A percentile compares a stretch with the other conserved stretches of the same genome.
Evolutionary conservation across 2,797 vertebrate genomes (phyloP).

Genomic region (Takifugu ocellatus): DNA sequence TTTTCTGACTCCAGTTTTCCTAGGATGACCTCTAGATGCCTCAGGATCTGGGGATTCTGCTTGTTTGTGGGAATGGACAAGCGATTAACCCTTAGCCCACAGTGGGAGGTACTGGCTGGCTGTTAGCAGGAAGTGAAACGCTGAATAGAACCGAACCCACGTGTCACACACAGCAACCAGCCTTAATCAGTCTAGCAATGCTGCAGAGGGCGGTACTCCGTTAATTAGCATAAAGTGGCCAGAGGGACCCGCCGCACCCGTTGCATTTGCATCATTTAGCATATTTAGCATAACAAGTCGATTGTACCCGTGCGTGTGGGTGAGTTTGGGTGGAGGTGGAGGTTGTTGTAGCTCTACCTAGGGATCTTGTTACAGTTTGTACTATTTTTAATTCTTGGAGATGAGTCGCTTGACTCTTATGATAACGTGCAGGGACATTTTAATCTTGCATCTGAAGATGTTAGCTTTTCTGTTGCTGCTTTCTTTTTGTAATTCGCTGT

Average conservation of each 20-base stretch:
- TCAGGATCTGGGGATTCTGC: constrained; percentile 18
- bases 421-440: constrained; percentile 22
- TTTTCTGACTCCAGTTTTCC: constrained; percentile 24
- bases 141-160: constrained; percentile 42
- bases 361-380: constrained; percentile 9
- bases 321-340: constrained; percentile 7
- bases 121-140: constrained; percentile 33
- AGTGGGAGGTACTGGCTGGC: constrained; percentile 21
- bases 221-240: constrained; percentile 78
- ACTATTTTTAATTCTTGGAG: constrained; percentile 21
- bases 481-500: constrained; percentile 26
- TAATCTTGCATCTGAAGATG: constrained; percentile 9
- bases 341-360: constrained; percentile 14
- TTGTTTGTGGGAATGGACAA: constrained; percentile 3
- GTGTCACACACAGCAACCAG: constrained; percentile 61
- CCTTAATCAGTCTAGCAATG: constrained; percentile 74
- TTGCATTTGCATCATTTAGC: constrained; percentile 54
- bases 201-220: constrained; percentile 71
- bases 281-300: constrained; percentile 51
- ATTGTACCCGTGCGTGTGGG: constrained; percentile 12
- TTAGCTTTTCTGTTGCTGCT: constrained; percentile 10
- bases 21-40: constrained; percentile 28
- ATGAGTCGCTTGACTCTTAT: constrained; percentile 22
- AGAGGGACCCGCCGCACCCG: constrained; percentile 59
- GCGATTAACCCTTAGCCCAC: constrained; percentile 27